Evolutionary conservation across 2,113 vertebrate genomes (phyloP).

Genomic region (Callaeas wilsoni): DNA sequence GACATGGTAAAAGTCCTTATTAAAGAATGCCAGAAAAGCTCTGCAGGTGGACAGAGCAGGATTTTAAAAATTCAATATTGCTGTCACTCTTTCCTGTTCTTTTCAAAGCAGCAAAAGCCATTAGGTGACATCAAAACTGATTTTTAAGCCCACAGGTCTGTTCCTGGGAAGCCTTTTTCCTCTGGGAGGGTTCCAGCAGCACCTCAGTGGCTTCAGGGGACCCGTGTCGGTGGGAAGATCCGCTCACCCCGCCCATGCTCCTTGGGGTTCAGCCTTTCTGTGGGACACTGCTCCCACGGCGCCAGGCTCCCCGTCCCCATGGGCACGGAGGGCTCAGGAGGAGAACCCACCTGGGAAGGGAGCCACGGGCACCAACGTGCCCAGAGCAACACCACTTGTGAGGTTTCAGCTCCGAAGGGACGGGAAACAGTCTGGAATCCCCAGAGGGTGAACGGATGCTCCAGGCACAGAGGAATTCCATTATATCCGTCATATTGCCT

Average conservation of each 20-base stretch:
- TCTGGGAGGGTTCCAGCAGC: background rate
- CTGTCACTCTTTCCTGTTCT: slow-evolving; percentile 49
- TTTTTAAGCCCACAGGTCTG: background rate
- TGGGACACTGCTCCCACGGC: background rate
- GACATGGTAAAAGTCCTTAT: slow-evolving; percentile 67
- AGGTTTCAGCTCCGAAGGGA: background rate
- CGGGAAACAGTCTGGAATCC: background rate
- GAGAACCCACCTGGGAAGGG: background rate
- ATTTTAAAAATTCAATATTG: slow-evolving; percentile 41
- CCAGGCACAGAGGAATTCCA: background rate
- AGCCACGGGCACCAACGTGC: fast-evolving
- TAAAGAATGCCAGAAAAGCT: slow-evolving; percentile 48
- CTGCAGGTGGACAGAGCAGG: slow-evolving; percentile 63
- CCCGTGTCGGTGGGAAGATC: background rate
- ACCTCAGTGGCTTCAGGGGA: background rate
- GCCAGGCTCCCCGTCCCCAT: fast-evolving
- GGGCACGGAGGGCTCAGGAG: background rate
- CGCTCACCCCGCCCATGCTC: fast-evolving
- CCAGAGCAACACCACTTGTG: fast-evolving
- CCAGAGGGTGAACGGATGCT: fast-evolving
- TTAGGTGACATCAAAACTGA: slow-evolving; percentile 1
- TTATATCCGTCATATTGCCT: no score
- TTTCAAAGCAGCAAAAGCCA: slow-evolving; percentile 33
- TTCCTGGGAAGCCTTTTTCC: background rate
- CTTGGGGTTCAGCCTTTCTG: background rate